Percentiles rank a stretch among this genome's conserved stretches.
Conservation (phyloP, 2,888 invertebrate genomes). For the Drosophila gaucha region DNA sequence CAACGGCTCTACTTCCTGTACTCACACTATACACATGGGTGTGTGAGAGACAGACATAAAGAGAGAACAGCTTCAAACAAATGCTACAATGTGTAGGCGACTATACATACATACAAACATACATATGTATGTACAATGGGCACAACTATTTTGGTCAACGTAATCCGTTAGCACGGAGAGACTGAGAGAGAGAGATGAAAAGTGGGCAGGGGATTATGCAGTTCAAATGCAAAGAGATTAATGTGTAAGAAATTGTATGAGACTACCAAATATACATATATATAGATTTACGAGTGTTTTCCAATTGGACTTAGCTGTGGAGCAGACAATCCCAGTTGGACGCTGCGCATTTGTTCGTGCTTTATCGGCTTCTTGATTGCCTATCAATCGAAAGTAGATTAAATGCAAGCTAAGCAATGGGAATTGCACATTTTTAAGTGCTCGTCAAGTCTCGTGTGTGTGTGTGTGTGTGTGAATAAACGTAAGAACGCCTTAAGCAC, state of each 20-base stretch:
- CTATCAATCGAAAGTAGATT: constrained; percentile 21
- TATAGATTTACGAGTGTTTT: not conserved
- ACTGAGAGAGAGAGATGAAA: not conserved
- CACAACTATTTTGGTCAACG: constrained; percentile 47
- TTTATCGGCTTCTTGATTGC: constrained; percentile 14
- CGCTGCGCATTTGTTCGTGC: constrained; percentile 13
- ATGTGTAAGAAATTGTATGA: constrained; percentile 10
- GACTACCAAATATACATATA: not conserved
- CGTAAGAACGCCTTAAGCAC: not conserved
- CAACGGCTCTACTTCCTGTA: constrained; percentile 46
- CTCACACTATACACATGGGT: constrained; percentile 13
- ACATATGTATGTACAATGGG: constrained; percentile 46
- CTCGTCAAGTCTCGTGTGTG: too few species aligned
- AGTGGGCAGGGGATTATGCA: not conserved
- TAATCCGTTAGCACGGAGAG: constrained; percentile 11
- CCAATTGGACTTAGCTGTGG: constrained; percentile 25
- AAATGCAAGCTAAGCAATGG: constrained; percentile 8
- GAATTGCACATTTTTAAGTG: constrained; percentile 4
- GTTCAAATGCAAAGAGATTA: not conserved
- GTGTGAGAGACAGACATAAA: not conserved
- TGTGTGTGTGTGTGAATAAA: too few species aligned
- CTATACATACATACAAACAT: too few species aligned
- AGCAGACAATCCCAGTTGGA: constrained; percentile 13
- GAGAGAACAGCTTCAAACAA: constrained; percentile 16
- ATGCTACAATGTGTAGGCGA: constrained; percentile 27